phyloP scores from a whole-genome alignment of 2,113 vertebrate genomes.

The Paedocypris sp. region DNA sequence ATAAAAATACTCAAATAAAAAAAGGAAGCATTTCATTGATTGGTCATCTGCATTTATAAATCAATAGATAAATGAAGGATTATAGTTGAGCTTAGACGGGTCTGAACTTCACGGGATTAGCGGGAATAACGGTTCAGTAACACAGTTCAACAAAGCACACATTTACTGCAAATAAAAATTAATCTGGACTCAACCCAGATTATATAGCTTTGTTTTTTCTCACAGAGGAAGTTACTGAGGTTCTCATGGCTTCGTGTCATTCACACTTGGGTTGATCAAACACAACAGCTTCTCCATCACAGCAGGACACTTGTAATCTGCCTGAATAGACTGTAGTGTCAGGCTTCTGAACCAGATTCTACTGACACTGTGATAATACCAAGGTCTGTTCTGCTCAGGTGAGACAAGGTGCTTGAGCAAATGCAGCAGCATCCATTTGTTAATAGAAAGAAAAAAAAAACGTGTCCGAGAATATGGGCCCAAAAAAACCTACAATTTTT shows the following conservation, averaged over 20 bases:
- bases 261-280: no score
- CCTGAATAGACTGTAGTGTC: not conserved
- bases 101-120: not conserved
- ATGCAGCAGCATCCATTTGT: conserved; percentile 45
- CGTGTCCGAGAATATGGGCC: no score
- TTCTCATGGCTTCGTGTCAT: no score
- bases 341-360: not conserved
- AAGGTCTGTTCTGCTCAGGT: no score
- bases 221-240: no score
- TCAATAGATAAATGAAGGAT: not conserved
- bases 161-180: no score
- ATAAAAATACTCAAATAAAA: not conserved
- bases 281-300: not conserved
- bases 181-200: no score
- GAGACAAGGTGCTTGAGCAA: no score
- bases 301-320: not conserved
- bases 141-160: not conserved
- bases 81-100: not conserved
- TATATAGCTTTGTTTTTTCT: no score
- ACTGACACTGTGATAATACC: conserved; percentile 36
- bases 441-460: conserved; percentile 33
- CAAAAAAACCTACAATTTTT: no score
- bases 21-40: no score
- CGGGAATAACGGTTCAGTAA: not conserved
- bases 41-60: not conserved